A percentile compares a stretch with the other conserved stretches of the same genome.
Evolutionary conservation across 1,140 invertebrate genomes (phyloP).

Genomic region (Drosophila biarmipes): DNA sequence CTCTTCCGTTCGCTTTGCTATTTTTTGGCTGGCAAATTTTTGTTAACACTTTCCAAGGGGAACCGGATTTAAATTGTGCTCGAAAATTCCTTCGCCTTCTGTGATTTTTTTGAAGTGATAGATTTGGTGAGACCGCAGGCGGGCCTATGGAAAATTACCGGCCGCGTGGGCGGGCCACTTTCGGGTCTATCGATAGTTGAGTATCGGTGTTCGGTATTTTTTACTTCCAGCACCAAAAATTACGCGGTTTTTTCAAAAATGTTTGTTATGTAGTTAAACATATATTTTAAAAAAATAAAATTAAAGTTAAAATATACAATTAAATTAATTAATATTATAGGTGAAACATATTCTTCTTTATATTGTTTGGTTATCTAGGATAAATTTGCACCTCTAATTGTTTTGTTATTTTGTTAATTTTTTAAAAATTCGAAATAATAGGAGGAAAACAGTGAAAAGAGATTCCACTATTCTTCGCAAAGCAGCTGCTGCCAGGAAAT

Average conservation of each 20-base stretch:
- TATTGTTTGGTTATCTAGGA: neutral
- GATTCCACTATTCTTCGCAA: neutral
- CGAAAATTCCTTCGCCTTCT: constrained; percentile 11
- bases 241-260: too few relatives aligned
- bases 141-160: neutral
- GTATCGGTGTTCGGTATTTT: neutral
- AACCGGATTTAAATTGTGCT: constrained; percentile 42
- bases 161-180: constrained; percentile 7
- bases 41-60: constrained; percentile 18
- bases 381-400: neutral
- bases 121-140: neutral
- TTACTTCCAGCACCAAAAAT: neutral
- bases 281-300: too few relatives aligned
- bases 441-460: neutral
- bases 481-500: neutral
- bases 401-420: neutral
- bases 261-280: too few relatives aligned
- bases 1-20: neutral
- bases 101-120: constrained; percentile 8
- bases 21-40: constrained; percentile 4
- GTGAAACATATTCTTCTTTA: too few relatives aligned
- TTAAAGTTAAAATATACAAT: too few relatives aligned
- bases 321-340: too few relatives aligned
- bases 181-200: too few relatives aligned
- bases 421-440: neutral